Conservation (phyloP, 2,113 vertebrate species). For the Ciconia maguari region DNA sequence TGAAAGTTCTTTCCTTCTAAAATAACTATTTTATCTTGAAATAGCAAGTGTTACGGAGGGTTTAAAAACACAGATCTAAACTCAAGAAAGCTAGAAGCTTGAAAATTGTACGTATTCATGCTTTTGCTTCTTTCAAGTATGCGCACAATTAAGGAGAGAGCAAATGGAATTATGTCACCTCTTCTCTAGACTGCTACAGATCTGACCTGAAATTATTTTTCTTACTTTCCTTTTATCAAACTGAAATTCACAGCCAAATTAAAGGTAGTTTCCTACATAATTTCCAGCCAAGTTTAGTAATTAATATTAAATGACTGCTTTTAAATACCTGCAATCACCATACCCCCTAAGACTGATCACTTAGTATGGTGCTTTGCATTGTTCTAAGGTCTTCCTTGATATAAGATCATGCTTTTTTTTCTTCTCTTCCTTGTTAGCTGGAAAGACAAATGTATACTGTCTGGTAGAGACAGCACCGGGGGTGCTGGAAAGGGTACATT, state of each 20-base stretch:
- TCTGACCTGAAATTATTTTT: background rate
- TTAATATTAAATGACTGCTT: background rate
- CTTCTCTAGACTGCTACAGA: background rate
- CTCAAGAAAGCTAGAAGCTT: background rate
- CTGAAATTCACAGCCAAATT: background rate
- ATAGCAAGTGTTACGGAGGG: background rate
- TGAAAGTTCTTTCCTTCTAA: background rate
- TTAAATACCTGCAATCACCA: background rate
- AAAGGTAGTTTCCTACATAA: background rate
- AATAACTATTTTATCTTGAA: background rate
- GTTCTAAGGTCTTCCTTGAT: background rate
- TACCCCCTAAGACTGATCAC: background rate
- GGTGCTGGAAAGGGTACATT: background rate
- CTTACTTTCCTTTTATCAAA: background rate
- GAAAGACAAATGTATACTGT: background rate
- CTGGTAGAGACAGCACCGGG: background rate
- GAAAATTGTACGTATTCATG: rapidly evolving
- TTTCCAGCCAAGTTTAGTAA: background rate
- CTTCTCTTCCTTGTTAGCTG: background rate
- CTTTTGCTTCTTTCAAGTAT: background rate
- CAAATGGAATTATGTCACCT: background rate
- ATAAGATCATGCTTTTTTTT: background rate
- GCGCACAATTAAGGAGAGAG: background rate
- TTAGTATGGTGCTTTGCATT: background rate
- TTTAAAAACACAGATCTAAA: background rate